A percentile compares a stretch with the other conserved stretches of the same genome.
These are phyloP conservation scores for Malurus alboscapulatus DNA, from an alignment of 2,113 vertebrate genomes.

Conservation along the genomic window DNA sequence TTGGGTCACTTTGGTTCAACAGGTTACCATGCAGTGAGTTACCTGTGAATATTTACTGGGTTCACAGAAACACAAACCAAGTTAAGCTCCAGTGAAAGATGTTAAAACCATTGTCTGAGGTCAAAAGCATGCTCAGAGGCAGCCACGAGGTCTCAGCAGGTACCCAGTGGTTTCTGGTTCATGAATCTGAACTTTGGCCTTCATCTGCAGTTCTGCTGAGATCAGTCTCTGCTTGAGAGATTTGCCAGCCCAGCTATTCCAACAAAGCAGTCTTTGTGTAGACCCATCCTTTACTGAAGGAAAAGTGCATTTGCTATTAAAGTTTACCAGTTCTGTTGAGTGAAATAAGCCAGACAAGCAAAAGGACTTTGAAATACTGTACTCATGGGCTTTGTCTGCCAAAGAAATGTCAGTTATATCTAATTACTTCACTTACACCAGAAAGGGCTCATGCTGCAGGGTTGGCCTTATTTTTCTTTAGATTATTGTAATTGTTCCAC, in stretches of 20 bases:
- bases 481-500: neutral
- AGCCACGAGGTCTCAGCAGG: neutral
- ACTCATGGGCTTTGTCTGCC: neutral
- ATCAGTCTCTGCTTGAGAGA: neutral
- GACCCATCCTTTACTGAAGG: neutral
- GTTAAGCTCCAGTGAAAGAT: neutral
- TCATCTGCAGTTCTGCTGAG: neutral
- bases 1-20: neutral
- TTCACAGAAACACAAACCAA: neutral
- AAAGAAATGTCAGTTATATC: neutral
- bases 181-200: neutral
- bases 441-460: neutral
- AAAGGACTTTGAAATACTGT: slow-evolving; percentile 9
- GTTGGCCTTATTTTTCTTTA: neutral
- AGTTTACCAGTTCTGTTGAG: neutral
- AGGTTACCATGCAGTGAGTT: neutral
- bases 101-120: neutral
- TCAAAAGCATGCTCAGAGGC: neutral
- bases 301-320: neutral
- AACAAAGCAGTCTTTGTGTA: neutral
- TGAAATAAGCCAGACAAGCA: slow-evolving; percentile 14
- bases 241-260: neutral
- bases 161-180: neutral
- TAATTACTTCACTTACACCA: neutral
- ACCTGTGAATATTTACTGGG: neutral